Conservation (phyloP, 2,797 vertebrate genomes). For the Adrianichthys oophorus region DNA sequence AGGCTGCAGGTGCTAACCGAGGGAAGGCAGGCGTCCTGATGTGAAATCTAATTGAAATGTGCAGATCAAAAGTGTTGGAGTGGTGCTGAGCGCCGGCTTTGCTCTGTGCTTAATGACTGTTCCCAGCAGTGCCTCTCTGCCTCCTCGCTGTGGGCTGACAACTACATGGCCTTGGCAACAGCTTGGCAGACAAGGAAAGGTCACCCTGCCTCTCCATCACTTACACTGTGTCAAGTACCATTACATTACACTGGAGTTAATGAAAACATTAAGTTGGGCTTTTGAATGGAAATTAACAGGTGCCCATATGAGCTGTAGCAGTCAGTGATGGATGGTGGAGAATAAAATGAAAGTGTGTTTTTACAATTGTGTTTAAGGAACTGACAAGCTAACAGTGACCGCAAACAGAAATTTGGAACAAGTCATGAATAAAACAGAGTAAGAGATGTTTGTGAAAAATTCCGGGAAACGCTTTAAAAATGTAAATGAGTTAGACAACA, state of each 20-base stretch:
- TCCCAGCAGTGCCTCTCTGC: constrained; percentile 64
- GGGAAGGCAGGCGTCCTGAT: constrained; percentile 77
- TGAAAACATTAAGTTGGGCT: constrained; percentile 66
- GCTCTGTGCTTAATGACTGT: constrained; percentile 74
- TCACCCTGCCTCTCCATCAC: constrained; percentile 75
- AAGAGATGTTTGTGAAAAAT: constrained; percentile 1
- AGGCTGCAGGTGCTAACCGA: constrained; percentile 75
- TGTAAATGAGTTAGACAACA: constrained; percentile 9
- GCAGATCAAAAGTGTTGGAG: constrained; percentile 78
- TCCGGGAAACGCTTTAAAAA: not conserved
- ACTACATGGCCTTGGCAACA: constrained; percentile 61
- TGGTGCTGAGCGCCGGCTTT: constrained; percentile 66
- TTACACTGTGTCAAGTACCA: constrained; percentile 69
- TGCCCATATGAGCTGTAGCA: constrained; percentile 39
- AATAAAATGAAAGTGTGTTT: constrained; percentile 28
- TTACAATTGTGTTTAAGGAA: too few species aligned
- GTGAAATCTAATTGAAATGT: constrained; percentile 84
- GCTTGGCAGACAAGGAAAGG: constrained; percentile 74
- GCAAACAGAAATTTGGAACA: too few species aligned
- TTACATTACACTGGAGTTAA: constrained; percentile 54
- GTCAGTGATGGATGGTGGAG: constrained; percentile 16
- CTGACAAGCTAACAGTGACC: too few species aligned
- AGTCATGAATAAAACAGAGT: not conserved
- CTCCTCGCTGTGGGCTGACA: constrained; percentile 63
- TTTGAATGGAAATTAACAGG: constrained; percentile 65